Base-by-base conservation (phyloP, 1,140 invertebrate species). In the Drosophila oshimai region DNA sequence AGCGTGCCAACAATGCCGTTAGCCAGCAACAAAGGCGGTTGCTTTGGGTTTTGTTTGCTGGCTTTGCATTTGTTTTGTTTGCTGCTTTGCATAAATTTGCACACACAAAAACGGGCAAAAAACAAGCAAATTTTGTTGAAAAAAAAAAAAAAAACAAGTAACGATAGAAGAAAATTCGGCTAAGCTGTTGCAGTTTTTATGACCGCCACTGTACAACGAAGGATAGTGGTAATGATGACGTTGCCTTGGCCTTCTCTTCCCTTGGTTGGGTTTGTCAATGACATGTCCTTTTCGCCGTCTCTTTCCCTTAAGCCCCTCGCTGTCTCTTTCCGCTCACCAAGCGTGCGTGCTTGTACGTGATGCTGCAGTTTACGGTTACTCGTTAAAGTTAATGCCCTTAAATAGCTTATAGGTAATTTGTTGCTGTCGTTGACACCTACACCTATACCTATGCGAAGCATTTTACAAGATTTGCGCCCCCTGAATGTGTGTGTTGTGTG, bases 321-420 rank as follows among this genome's bases (percentile, higher is more conserved):
- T 37, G 12, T 13, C 7, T 18, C 28, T n/a, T 10, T 28, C 6
- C 1, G 13, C 6, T 49, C 24, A 5, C 3, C 17, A 12, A 15
- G 39, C 24, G 45, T 57, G 61, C 34, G 70, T 71, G 50, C 60
- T 67, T 72, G 51, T 73, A 73, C 55, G 70, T 64, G 51, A 74
- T 80, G 70, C 65, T 80, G 78, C 77, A 81, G 36, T 81, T 81
- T 67, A 72, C 45, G 45, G 72, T 83, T 68, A 83, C 78, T 76
- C 77, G 68, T 73, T 73, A 73, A 50, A 72, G 69, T 73, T 64
- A 74, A 74, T 74, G 69, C 70, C 64, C 73, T 73, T 73, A 73
- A 73, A 73, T 73, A 64, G 70, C 58, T 73, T 74, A 74, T 74
- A 74, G 71, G 70, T 73, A 73, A 73, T 73, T 72, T 72, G 47